Conservation (phyloP, 2,888 invertebrate genomes). For the Drosophila paramelanica region DNA sequence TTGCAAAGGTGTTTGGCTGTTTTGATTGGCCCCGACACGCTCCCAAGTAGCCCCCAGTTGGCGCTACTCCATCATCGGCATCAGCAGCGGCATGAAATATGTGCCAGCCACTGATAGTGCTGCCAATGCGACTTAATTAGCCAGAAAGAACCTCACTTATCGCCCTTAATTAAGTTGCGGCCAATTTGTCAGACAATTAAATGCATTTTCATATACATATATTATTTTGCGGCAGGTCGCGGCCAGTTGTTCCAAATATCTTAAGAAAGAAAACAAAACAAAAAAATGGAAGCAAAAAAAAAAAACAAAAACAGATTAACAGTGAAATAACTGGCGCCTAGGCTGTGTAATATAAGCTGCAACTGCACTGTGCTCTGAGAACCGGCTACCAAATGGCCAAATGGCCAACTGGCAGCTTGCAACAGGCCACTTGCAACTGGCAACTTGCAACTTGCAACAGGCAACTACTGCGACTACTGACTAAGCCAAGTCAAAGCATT, state of each 20-base stretch:
- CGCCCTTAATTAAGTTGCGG: constrained; percentile 78
- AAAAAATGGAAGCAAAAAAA: constrained; percentile 8
- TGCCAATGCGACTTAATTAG: constrained; percentile 74
- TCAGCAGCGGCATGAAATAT: constrained; percentile 68
- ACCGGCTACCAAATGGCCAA: constrained; percentile 52
- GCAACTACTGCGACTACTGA: constrained; percentile 47
- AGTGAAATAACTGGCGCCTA: constrained; percentile 53
- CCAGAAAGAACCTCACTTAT: constrained; percentile 50
- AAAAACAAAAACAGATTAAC: constrained; percentile 37
- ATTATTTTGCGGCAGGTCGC: constrained; percentile 63
- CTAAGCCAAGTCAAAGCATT: constrained; percentile 79
- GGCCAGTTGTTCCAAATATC: background rate
- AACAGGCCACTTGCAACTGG: constrained; percentile 22
- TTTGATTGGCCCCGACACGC: constrained; percentile 62
- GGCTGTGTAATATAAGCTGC: constrained; percentile 45
- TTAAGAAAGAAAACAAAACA: constrained; percentile 14
- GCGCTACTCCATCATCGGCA: constrained; percentile 41
- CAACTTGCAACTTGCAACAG: constrained; percentile 9
- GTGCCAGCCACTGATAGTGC: constrained; percentile 68
- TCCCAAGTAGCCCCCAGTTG: constrained; percentile 43
- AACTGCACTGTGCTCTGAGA: constrained; percentile 29
- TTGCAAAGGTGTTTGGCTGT: constrained; percentile 82
- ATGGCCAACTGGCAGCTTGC: constrained; percentile 21
- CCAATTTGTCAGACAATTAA: constrained; percentile 81
- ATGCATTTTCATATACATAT: constrained; percentile 20